phyloP scores from a whole-genome alignment of 2,888 invertebrate species.

The Stenchaetothrips biformis region DNA sequence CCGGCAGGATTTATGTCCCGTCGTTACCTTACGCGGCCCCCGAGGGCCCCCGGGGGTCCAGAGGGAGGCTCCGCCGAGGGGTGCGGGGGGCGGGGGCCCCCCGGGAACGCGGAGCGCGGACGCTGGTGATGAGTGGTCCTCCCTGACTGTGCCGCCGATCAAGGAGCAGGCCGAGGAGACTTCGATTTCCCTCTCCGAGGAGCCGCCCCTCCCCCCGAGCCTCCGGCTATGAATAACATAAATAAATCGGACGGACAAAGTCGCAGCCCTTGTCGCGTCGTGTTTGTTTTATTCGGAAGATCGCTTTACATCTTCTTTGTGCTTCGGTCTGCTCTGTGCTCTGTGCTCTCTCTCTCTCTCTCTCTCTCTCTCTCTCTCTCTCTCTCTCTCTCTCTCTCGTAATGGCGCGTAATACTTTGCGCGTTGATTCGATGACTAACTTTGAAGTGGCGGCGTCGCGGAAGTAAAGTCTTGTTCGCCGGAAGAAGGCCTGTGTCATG shows the following conservation, averaged over 20 bases:
- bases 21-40: background rate
- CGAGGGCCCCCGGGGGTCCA: background rate
- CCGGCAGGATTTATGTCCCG: background rate
- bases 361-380: too few species aligned
- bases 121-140: background rate
- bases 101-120: too few species aligned
- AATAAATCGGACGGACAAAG: too few species aligned
- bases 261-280: too few species aligned
- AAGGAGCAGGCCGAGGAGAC: background rate
- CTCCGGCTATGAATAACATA: background rate
- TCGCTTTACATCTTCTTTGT: background rate
- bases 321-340: background rate
- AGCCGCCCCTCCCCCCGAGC: background rate
- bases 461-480: background rate
- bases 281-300: background rate
- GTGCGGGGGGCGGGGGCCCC: background rate
- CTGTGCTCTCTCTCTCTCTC: background rate
- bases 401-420: background rate
- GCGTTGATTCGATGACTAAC: background rate
- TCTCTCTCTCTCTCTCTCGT: background rate
- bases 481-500: background rate
- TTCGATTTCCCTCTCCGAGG: background rate
- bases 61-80: background rate
- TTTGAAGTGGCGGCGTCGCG: background rate
- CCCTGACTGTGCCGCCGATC: background rate